Conservation (phyloP, 2,888 invertebrate species). For the Latrodectus elegans region DNA sequence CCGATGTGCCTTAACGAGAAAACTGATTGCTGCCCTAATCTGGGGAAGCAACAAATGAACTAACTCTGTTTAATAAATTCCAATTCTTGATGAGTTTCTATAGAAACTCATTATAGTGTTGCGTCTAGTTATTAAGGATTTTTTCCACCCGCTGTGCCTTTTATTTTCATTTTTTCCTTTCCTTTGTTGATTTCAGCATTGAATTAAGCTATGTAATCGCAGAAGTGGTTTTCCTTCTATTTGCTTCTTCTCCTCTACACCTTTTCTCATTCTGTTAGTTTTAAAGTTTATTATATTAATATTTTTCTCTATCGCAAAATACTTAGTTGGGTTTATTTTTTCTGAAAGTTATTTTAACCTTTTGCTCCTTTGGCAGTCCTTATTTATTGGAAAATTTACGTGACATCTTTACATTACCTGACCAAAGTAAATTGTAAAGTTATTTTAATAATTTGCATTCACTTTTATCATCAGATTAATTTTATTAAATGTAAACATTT, state of each 20-base stretch:
- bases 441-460: no score
- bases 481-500: no score
- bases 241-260: neutral
- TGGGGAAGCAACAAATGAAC: conserved; percentile 54
- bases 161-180: conserved; percentile 11
- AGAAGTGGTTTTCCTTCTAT: conserved; percentile 16
- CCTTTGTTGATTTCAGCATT: conserved; percentile 23
- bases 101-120: conserved; percentile 52
- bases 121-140: conserved; percentile 46
- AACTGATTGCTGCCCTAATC: conserved; percentile 57
- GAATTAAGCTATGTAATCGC: conserved; percentile 51
- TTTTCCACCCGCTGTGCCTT: conserved; percentile 11
- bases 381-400: no score
- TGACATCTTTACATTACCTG: no score
- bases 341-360: no score
- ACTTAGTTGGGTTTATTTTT: no score
- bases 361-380: no score
- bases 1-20: conserved; percentile 39
- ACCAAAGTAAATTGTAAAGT: no score
- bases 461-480: no score
- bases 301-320: no score
- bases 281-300: no score
- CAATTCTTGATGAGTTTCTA: conserved; percentile 60
- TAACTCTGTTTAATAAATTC: conserved; percentile 61
- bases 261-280: neutral